phyloP scores from a whole-genome alignment of 1,140 invertebrate species.

The Dendrolimus punctatus region DNA sequence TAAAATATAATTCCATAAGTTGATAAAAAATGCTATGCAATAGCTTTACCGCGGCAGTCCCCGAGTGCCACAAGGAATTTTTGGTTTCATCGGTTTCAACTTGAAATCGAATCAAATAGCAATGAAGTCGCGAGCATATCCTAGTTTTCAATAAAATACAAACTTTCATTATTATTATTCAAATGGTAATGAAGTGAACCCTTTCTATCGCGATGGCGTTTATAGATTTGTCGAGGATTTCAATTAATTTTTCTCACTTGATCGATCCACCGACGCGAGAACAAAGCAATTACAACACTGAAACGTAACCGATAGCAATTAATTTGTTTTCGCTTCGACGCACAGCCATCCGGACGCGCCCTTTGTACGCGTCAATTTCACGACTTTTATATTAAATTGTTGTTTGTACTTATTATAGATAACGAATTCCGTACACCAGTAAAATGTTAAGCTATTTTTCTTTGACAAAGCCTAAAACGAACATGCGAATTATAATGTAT shows the following conservation, averaged over 20 bases:
- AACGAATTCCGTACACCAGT: constrained; percentile 12
- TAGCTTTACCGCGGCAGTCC: too few relatives aligned
- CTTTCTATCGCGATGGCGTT: constrained; percentile 8
- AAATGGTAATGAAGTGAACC: constrained; percentile 5
- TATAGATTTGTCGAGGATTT: constrained; percentile 33
- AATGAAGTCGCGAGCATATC: too few relatives aligned
- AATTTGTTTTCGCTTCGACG: constrained; percentile 58
- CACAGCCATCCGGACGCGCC: constrained; percentile 38
- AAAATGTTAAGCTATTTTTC: constrained; percentile 1
- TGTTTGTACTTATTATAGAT: constrained; percentile 27
- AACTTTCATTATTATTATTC: constrained; percentile 6
- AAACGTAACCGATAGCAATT: constrained; percentile 59
- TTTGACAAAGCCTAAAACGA: too few relatives aligned
- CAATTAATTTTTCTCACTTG: constrained; percentile 61
- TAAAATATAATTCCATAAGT: too few relatives aligned
- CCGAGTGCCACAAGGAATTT: too few relatives aligned
- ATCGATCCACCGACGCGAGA: constrained; percentile 41
- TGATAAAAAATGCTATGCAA: too few relatives aligned
- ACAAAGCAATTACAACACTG: constrained; percentile 56
- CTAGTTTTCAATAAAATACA: constrained; percentile 5
- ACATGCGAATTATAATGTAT: too few relatives aligned
- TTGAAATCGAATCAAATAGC: too few relatives aligned
- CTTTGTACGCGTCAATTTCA: constrained; percentile 49
- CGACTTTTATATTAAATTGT: constrained; percentile 49
- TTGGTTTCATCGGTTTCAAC: background rate